Percentiles rank a stretch among this genome's conserved stretches.
These are phyloP conservation scores for Pempheris klunzingeri DNA, from an alignment of 2,797 vertebrate genomes.

Conservation along the genomic window DNA sequence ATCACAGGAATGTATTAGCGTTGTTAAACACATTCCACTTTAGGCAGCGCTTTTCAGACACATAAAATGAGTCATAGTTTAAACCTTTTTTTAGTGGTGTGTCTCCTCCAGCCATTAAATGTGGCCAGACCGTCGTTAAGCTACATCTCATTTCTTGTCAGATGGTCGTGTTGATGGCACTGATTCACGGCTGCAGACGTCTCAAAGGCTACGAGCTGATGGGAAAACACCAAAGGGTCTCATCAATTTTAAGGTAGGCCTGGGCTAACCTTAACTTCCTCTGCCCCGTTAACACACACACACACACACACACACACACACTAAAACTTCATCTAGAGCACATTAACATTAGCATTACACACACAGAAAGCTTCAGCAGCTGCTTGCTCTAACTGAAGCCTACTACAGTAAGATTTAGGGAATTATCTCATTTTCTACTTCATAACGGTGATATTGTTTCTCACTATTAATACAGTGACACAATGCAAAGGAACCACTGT, in stretches of 20 bases:
- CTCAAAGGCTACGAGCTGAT: constrained; percentile 37
- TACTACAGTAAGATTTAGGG: constrained; percentile 16
- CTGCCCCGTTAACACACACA: background rate
- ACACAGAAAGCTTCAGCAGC: constrained; percentile 14
- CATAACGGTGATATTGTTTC: background rate
- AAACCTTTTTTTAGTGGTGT: constrained; percentile 67
- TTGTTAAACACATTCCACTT: constrained; percentile 76
- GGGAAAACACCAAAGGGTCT: constrained; percentile 38
- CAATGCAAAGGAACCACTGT: background rate
- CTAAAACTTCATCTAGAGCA: constrained; percentile 16
- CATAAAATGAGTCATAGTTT: constrained; percentile 77
- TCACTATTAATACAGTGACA: background rate
- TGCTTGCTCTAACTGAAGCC: background rate
- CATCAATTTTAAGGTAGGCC: constrained; percentile 54
- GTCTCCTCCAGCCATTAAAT: constrained; percentile 73
- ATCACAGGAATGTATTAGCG: constrained; percentile 70
- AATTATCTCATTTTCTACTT: constrained; percentile 49
- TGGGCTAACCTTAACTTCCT: constrained; percentile 25
- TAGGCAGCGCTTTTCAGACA: constrained; percentile 68
- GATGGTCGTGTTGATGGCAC: constrained; percentile 61
- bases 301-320: constrained; percentile 1
- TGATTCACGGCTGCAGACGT: constrained; percentile 64
- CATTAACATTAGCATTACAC: constrained; percentile 21
- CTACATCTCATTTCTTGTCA: constrained; percentile 72
- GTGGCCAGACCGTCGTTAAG: constrained; percentile 73